A percentile compares a stretch with the other conserved stretches of the same genome.
Evolutionary conservation across 2,888 invertebrate genomes (phyloP).

Genomic region (Seira ritae): DNA sequence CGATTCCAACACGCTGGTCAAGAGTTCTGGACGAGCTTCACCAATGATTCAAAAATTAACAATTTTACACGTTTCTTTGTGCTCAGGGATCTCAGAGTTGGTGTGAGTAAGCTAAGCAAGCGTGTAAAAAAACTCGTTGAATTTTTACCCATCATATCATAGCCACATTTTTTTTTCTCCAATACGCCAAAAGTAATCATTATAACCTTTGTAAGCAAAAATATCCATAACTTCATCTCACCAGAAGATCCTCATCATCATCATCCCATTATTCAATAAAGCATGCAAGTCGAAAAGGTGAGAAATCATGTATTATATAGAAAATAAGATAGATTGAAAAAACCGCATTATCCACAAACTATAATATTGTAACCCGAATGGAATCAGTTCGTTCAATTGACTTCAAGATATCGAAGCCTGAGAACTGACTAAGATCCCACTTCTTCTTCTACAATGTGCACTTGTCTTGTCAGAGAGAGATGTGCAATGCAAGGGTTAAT

Average conservation of each 20-base stretch:
- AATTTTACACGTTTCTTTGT: no score
- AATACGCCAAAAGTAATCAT: neutral
- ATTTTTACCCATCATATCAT: no score
- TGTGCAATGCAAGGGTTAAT: neutral
- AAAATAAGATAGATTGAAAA: neutral
- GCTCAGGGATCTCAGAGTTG: no score
- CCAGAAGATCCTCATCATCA: no score
- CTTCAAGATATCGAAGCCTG: neutral
- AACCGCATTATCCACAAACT: neutral
- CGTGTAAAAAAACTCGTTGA: no score
- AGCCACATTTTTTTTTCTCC: no score
- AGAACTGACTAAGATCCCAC: no score
- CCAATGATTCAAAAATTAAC: no score
- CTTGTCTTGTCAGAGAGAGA: neutral
- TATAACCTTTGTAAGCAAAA: neutral
- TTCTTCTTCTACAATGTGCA: neutral
- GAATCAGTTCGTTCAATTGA: neutral
- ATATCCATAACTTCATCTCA: neutral
- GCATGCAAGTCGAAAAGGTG: neutral
- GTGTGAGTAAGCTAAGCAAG: no score
- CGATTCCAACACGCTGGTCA: no score
- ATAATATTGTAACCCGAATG: neutral
- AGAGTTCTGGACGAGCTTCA: no score
- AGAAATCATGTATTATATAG: neutral
- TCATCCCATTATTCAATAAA: neutral